Base-by-base conservation (phyloP, 2,113 vertebrate genomes). In the Nettapus auritus region DNA sequence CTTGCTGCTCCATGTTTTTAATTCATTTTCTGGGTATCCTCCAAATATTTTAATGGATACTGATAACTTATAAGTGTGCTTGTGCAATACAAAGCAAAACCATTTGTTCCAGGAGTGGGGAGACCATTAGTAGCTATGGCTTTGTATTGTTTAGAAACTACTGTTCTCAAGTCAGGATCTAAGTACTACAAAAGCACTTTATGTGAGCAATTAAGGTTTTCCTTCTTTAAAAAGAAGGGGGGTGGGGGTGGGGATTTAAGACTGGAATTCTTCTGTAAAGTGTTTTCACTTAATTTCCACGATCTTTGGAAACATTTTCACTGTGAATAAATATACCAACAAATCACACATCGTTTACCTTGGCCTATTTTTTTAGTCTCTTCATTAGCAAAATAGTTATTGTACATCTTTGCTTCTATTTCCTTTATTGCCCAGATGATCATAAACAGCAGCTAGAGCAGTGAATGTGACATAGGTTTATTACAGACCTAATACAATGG, bases 391-490 rank as follows among this genome's bases (percentile, higher is more conserved):
- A 89, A 87, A 44, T 3, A 26, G 13, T 29, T 52, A 22, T 31
- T 40, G 19, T 17, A 40, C 0, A 0, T 29, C 9, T 83, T 91
- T 38, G 21, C 33, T 28, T 36, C 20, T 46, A 6, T 40, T 79
- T 76, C 15, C 9, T 77, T 84, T 71, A 26, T 69, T 52, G 36
- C 6, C 70, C 33, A 29, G 17, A 13, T 70, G 20, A 55, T 40
- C 16, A 29, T 17, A 60, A 70, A 13, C 56, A n/a, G 11, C 44
- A 59, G 2, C 44, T 84, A 68, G 17, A 78, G 25, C 11, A 73
- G 23, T 3, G 46, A 33, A 59, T 2, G 5, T 25, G 18, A 15
- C 4, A 0, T 10, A 52, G 31, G 13, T 6, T 4, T 67, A 17
- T 31, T 19, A 16, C 4, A 82, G 14, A 17, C 21, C 3, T 42